Conservation (phyloP, 2,797 vertebrate genomes). For the Emys orbicularis region DNA sequence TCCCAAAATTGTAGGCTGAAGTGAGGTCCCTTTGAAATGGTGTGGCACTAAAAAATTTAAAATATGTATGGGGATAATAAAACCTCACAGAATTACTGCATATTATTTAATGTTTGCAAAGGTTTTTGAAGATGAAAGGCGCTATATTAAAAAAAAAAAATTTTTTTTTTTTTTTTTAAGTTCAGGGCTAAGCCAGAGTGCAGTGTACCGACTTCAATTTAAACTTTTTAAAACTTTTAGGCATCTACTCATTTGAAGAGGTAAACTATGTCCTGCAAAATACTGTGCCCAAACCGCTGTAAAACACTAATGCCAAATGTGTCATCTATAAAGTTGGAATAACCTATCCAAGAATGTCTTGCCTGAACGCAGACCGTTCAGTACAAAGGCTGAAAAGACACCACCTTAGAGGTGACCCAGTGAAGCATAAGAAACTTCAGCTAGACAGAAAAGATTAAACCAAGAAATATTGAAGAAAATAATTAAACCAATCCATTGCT, state of each 20-base stretch:
- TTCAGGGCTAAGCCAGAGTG: background rate
- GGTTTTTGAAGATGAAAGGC: background rate
- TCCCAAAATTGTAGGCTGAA: background rate
- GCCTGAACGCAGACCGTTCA: background rate
- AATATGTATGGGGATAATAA: background rate
- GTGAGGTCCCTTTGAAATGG: background rate
- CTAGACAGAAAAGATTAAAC: background rate
- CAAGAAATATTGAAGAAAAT: background rate
- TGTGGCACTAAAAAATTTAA: background rate
- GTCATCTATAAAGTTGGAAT: background rate
- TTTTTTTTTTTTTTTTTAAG: background rate
- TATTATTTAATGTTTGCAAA: background rate
- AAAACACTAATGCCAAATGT: background rate
- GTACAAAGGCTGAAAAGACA: accelerated
- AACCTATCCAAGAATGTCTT: background rate
- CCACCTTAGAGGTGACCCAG: background rate
- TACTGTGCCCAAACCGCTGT: background rate
- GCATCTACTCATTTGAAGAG: accelerated
- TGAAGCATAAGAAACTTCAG: background rate
- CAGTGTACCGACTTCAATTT: background rate
- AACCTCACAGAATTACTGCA: background rate
- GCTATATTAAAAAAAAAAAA: background rate
- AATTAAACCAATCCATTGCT: accelerated
- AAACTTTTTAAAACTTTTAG: background rate
- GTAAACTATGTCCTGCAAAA: background rate